Base-by-base conservation (phyloP, 2,888 invertebrate genomes). In the Clepsis dumicolana region DNA sequence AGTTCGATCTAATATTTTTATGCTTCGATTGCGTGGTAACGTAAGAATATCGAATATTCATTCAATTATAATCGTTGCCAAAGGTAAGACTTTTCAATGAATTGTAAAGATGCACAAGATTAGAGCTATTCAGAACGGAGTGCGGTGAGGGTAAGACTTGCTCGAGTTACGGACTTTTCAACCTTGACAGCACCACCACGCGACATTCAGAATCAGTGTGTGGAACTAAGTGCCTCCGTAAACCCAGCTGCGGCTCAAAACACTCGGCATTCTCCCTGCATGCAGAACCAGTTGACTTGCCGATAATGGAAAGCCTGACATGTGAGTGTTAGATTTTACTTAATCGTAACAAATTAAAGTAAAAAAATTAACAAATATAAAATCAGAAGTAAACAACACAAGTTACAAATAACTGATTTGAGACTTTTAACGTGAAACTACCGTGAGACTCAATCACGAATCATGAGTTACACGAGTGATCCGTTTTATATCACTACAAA, bases 141-240 rank as follows among this genome's bases (percentile, higher is more conserved):
- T 79, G 73, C 77, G 76, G 77, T 73, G 70, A 71, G 73, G 76
- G 74, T 63, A 74, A 75, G 75, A 81, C 79, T 81, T 81, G 82
- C 77, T 80, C 77, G 80, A 80, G 77, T 82, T 80, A 80, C 79
- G 79, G 81, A 83, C 73, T 80, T 84, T 77, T 69, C 69, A 67
- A 72, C 73, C 71, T 70, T 74, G 74, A 72, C 75, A 71, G 70
- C 73, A 74, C 75, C 77, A 79, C 77, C 75, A 75, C 72, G 75
- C 72, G 74, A 75, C 74, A 64, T 50, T 67, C 74, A 67, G 71
- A 75, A 71, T 74, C 76, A 74, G 73, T 76, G 76, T 81, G 80
- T 74, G 75, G 75, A 83, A 79, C 80, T 81, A 83, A 81, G 78
- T 80, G 79, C 76, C 77, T 76, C 72, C 75, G 77, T 75, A 73